Conservation (phyloP, 2,797 vertebrate genomes). For the Chloroceryle inda region DNA sequence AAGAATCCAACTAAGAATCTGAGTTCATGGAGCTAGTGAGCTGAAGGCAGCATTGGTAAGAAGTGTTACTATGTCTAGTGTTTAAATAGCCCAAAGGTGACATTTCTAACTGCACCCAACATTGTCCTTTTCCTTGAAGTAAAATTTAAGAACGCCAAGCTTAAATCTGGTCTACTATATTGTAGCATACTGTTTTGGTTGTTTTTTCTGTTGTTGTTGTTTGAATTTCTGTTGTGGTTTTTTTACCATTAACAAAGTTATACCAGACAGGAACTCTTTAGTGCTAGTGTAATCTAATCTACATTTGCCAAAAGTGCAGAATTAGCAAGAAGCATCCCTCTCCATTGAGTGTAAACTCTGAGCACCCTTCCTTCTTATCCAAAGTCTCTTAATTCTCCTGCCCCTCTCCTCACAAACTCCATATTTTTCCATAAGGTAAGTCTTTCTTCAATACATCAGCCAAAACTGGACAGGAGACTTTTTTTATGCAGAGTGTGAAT, state of each 20-base stretch:
- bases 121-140: not conserved
- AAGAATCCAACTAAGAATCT: not conserved
- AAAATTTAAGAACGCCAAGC: not conserved
- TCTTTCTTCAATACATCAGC: not conserved
- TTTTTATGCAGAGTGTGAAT: not conserved
- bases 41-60: not conserved
- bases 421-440: accelerated
- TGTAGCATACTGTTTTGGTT: not conserved
- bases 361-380: not conserved
- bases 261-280: not conserved
- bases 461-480: not conserved
- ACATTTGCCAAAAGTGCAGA: not conserved
- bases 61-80: not conserved
- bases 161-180: not conserved
- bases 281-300: not conserved
- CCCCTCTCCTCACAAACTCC: not conserved
- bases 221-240: too few species aligned
- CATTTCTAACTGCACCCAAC: not conserved
- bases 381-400: not conserved
- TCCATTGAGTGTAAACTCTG: not conserved
- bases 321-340: not conserved
- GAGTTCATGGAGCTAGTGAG: not conserved
- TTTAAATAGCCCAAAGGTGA: not conserved
- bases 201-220: too few species aligned
- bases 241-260: not conserved